Evolutionary conservation across 1,140 invertebrate genomes (phyloP).

Genomic region (Manduca sexta): DNA sequence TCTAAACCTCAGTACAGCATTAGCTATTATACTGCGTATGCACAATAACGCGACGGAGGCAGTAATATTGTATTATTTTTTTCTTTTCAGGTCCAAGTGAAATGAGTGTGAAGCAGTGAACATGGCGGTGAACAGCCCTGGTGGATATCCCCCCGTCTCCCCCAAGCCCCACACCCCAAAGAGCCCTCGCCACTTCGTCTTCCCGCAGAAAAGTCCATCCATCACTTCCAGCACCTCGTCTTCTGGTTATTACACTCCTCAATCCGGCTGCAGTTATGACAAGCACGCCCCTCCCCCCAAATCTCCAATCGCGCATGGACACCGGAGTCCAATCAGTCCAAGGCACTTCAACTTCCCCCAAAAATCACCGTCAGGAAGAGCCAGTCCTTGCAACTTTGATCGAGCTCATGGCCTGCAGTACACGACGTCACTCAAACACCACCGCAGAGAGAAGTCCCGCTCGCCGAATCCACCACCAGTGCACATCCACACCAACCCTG

Average conservation of each 20-base stretch:
- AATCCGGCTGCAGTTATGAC: slow-evolving; percentile 69
- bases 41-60: too few relatives aligned
- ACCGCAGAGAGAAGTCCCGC: slow-evolving; percentile 53
- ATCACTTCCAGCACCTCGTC: slow-evolving; percentile 68
- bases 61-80: slow-evolving; percentile 4
- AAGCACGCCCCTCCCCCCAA: slow-evolving; percentile 63
- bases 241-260: slow-evolving; percentile 69
- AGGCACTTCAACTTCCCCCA: slow-evolving; percentile 67
- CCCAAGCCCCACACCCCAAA: slow-evolving; percentile 69
- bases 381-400: slow-evolving; percentile 49
- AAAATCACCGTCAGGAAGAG: slow-evolving; percentile 49
- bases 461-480: slow-evolving; percentile 66
- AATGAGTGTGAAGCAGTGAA: slow-evolving; percentile 17
- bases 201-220: slow-evolving; percentile 69
- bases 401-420: slow-evolving; percentile 45
- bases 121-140: slow-evolving; percentile 71
- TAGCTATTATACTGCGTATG: too few relatives aligned
- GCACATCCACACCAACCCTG: slow-evolving; percentile 70
- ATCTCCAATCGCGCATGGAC: slow-evolving; percentile 57
- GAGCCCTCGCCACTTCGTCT: slow-evolving; percentile 67
- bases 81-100: slow-evolving; percentile 27
- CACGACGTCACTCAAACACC: slow-evolving; percentile 55
- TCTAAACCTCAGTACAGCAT: too few relatives aligned
- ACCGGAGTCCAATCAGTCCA: slow-evolving; percentile 64
- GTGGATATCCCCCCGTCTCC: slow-evolving; percentile 64